Base-by-base conservation (phyloP, 2,113 vertebrate species). In the Sapajus apella region DNA sequence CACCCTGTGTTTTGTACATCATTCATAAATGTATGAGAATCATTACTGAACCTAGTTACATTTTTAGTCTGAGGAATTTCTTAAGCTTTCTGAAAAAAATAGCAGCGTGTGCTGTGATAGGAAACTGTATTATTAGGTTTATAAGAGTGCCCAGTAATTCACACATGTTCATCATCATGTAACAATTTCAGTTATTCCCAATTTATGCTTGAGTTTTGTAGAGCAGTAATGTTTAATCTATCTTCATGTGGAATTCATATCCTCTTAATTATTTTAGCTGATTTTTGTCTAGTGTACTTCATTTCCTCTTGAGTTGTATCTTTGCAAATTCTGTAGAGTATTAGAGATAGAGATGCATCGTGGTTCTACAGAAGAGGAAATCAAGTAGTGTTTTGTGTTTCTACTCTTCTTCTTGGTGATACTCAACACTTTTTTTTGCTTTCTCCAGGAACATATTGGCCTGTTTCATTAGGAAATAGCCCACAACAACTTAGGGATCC, bases 281-380 rank as follows among this genome's bases (percentile, higher is more conserved):
- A 5, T 66, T 66, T 94, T 27, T 40, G 32, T 56, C 90, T 58
- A 30, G 6, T 25, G 4, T 75, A 4, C 8, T 4, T 12, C 3
- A 12, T 58, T 17, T 73, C n/a, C 9, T 43, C 55, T 58, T 47
- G 72, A 82, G 10, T 21, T 20, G 6, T 21, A 4, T 43, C 35
- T 7, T 0, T 25, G 30, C 8, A 1, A 72, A 35, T 50, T 79
- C 47, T 37, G 9, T 5, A 16, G 21, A 11, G 40, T 1, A 4
- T 1, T 16, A 30, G 61, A 64, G 61, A 64, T 1, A 6, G 68
- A 50, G 32, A 55, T 9, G 18, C 52, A 11, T 55, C 35, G 0
- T 30, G 17, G 43, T 40, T 77, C 70, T 25, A 4, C 5, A n/a
- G 14, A 23, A 73, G 47, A 55, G 58, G 18, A 68, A 70, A 50